phyloP scores from a whole-genome alignment of 2,888 invertebrate genomes.

The Diadegma fenestrale region DNA sequence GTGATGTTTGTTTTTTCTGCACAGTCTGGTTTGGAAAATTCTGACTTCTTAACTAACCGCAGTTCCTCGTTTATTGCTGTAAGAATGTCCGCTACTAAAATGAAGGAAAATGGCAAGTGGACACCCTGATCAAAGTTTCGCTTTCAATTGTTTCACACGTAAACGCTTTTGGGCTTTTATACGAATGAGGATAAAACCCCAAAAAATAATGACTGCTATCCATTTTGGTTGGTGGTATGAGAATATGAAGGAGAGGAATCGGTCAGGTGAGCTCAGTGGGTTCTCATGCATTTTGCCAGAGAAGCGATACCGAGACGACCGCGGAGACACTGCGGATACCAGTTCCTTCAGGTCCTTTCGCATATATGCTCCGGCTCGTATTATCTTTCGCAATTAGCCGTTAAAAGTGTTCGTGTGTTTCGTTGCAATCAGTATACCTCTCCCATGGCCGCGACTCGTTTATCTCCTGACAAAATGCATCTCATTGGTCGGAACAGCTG shows the following conservation, averaged over 20 bases:
- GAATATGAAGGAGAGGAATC: constrained; percentile 62
- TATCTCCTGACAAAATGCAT: constrained; percentile 82
- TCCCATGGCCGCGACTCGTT: constrained; percentile 76
- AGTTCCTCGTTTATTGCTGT: neutral
- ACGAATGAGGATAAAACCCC: constrained; percentile 18
- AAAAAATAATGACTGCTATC: constrained; percentile 31
- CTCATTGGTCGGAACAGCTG: constrained; percentile 78
- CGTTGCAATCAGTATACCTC: constrained; percentile 69
- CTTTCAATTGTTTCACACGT: constrained; percentile 61
- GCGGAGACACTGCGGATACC: constrained; percentile 62
- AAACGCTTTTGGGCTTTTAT: constrained; percentile 50
- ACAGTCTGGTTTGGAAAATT: no score
- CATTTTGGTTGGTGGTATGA: constrained; percentile 37
- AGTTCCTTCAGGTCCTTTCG: constrained; percentile 63
- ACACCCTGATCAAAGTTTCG: constrained; percentile 39
- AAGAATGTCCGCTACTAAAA: constrained; percentile 45
- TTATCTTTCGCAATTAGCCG: constrained; percentile 77
- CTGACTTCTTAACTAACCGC: neutral
- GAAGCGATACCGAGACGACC: constrained; percentile 69
- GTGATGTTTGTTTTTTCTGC: neutral
- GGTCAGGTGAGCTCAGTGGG: constrained; percentile 73
- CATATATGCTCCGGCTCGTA: constrained; percentile 55
- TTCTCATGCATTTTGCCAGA: constrained; percentile 82
- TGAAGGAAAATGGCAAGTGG: neutral
- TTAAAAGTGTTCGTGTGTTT: constrained; percentile 78